phyloP scores from a whole-genome alignment of 1,140 invertebrate genomes.

The Philaenus spumarius region DNA sequence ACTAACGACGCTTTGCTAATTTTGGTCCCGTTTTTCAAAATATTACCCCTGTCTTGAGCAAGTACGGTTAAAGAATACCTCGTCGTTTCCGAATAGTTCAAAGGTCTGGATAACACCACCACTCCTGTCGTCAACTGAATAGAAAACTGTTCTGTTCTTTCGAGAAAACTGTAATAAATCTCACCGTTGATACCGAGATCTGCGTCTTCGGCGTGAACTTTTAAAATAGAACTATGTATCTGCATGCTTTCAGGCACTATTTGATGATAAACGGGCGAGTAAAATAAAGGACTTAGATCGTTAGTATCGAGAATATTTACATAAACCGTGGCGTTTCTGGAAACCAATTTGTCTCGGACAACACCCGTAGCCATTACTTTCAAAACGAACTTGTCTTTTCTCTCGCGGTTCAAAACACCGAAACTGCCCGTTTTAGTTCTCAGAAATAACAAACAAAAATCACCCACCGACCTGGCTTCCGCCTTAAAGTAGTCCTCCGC shows the following conservation, averaged over 20 bases:
- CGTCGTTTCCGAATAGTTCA: constrained; percentile 56
- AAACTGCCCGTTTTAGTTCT: constrained; percentile 75
- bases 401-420: constrained; percentile 83
- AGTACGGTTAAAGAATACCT: constrained; percentile 67
- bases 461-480: constrained; percentile 75
- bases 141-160: constrained; percentile 77
- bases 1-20: constrained; percentile 61
- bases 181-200: constrained; percentile 90
- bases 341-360: constrained; percentile 59
- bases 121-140: constrained; percentile 90
- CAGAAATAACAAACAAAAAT: constrained; percentile 87
- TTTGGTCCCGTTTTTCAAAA: constrained; percentile 48
- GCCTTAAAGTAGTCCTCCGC: constrained; percentile 86
- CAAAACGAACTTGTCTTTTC: constrained; percentile 74
- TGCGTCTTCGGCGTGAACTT: constrained; percentile 84
- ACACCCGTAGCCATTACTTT: constrained; percentile 63
- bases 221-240: constrained; percentile 65
- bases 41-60: constrained; percentile 72
- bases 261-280: constrained; percentile 74
- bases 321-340: constrained; percentile 54
- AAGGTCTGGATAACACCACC: constrained; percentile 70
- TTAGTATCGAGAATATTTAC: constrained; percentile 80
- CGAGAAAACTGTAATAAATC: constrained; percentile 87
- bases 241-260: constrained; percentile 81
- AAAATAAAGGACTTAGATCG: constrained; percentile 87